These are phyloP conservation scores for Prionailurus bengalensis DNA, from an alignment of 2,113 vertebrate genomes.

Conservation along the genomic window DNA sequence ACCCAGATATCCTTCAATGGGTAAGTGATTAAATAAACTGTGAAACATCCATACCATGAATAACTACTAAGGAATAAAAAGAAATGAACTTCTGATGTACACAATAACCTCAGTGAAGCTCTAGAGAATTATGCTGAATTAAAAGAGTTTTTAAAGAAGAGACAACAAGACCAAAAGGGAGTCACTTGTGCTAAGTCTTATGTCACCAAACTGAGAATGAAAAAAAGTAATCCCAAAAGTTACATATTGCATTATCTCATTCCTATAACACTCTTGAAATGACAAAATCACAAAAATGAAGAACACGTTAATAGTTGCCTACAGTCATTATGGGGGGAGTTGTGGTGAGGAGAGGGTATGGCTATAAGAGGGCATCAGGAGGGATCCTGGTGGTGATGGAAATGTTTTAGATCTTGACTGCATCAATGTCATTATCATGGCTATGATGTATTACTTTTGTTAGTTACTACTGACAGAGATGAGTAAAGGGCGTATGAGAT, in stretches of 20 bases:
- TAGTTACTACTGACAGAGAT: background rate
- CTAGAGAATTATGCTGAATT: background rate
- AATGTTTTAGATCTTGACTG: background rate
- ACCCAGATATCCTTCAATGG: background rate
- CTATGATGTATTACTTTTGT: background rate
- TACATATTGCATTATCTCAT: background rate
- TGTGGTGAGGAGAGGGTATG: background rate
- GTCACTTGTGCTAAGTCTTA: too few species aligned
- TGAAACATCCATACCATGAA: background rate
- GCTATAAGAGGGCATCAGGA: background rate
- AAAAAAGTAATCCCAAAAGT: background rate
- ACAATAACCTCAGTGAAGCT: background rate
- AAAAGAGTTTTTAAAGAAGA: too few species aligned
- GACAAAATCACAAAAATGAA: slow-evolving; percentile 30
- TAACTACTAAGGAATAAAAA: slow-evolving; percentile 27
- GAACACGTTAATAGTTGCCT: background rate
- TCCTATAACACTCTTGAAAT: background rate
- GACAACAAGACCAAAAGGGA: too few species aligned
- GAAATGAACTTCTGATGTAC: background rate
- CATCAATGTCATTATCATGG: background rate
- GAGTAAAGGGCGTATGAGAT: background rate
- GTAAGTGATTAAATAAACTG: background rate
- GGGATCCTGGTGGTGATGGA: background rate
- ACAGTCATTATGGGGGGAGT: background rate
- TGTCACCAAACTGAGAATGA: background rate